Conservation (phyloP, 2,888 invertebrate genomes). For the Patella pellucida region DNA sequence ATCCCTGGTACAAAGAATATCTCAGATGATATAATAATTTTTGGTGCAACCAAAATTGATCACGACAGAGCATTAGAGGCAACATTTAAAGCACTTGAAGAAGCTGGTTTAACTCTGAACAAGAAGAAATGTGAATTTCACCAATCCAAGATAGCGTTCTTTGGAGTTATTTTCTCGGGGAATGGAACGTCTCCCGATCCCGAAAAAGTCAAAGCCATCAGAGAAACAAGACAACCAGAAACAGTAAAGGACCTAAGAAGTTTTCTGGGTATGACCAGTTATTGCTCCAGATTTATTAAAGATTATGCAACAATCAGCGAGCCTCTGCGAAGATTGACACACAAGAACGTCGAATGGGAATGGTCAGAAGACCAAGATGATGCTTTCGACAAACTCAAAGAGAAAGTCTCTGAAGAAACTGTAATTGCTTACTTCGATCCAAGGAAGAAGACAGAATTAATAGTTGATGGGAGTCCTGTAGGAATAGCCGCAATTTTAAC, state of each 20-base stretch:
- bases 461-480: conserved; percentile 42
- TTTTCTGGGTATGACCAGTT: no score
- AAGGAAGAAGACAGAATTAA: conserved; percentile 29
- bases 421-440: conserved; percentile 40
- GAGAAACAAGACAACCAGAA: no score
- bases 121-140: conserved; percentile 28
- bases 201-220: no score
- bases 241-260: no score
- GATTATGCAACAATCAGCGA: no score
- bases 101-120: conserved; percentile 29
- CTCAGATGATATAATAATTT: conserved; percentile 31
- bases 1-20: conserved; percentile 27
- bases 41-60: conserved; percentile 21
- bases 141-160: conserved; percentile 26
- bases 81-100: conserved; percentile 17
- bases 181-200: conserved; percentile 28
- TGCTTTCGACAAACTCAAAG: conserved; percentile 36
- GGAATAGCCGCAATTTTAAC: conserved; percentile 40
- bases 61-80: conserved; percentile 22
- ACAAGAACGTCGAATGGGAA: conserved; percentile 34
- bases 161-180: conserved; percentile 24
- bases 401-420: conserved; percentile 31
- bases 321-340: conserved; percentile 38
- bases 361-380: conserved; percentile 36
- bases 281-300: no score